Base-by-base conservation (phyloP, 1,140 invertebrate species). In the Caenorhabditis elegans region DNA sequence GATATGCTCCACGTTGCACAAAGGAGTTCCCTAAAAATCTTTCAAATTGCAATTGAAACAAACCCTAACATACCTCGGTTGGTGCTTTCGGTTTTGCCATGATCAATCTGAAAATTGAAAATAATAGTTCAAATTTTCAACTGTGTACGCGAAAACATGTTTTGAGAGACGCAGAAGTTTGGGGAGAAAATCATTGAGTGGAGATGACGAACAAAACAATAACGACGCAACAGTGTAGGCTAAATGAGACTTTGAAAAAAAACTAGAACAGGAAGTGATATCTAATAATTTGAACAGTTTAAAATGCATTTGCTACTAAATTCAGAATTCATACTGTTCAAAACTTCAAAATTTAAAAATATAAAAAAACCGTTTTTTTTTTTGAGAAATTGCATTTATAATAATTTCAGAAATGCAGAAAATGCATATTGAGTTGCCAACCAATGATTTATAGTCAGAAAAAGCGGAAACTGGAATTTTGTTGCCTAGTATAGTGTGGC, bases 1-100 rank as follows among this genome's bases (percentile, higher is more conserved):
- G 19, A 81, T 65, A n/a, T 75, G 70, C 13, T 43, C 60, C 6
- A 81, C 80, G 26, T 81, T 81, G 22, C 53, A 70, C 15, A 81
- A 34, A 1, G 51, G 51, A 70, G 78, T 49, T 34, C 51, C 46
- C 78, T 79, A 17, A 26, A 79, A 19, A 36, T 17, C 10, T 60
- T 60, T 39, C 1, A 2, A 39, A 1, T 8, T 19, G 26, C 15
- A 5, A 39, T 17, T 22, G 39, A 11, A 39, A 39, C 13, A 22
- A n/a, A 11, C n/a, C n/a, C n/a, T n/a, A 17, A 10, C n/a, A 39
- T 8, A 70, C 60, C 60, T 70, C 60, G 8, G 60, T 70, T 70
- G 60, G 60, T 24, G 60, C 34, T 13, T 70, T 70, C n/a, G 60
- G 60, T 39, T 43, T 70, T 22, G 60, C 60, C 60, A 70, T 70